phyloP scores from a whole-genome alignment of 2,797 vertebrate species.

The Typhlichthys subterraneus region DNA sequence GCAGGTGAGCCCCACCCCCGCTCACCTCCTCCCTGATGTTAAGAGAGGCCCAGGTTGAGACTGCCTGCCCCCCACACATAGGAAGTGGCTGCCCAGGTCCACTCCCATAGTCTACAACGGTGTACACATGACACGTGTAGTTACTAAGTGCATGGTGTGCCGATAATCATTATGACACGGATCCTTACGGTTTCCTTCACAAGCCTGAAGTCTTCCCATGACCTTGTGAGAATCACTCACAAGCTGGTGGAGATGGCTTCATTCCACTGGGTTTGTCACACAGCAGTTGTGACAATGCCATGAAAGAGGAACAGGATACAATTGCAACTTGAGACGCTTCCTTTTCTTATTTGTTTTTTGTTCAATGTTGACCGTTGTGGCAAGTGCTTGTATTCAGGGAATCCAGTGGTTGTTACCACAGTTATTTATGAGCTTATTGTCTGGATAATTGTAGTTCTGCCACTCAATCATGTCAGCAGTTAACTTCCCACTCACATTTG shows the following conservation, averaged over 20 bases:
- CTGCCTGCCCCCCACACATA: constrained; percentile 17
- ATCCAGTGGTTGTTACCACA: too few species aligned
- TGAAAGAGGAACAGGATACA: constrained; percentile 18
- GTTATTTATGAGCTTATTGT: background rate
- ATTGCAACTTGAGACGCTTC: background rate
- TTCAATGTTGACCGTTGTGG: background rate
- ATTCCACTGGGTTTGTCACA: constrained; percentile 15
- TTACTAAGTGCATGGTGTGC: too few species aligned
- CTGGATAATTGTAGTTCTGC: background rate
- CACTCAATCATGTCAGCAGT: background rate
- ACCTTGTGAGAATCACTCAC: too few species aligned
- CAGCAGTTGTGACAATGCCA: constrained; percentile 11
- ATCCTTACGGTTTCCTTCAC: too few species aligned
- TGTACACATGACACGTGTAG: too few species aligned
- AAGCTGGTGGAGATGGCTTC: background rate
- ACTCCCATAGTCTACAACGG: too few species aligned
- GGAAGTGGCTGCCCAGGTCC: constrained; percentile 15
- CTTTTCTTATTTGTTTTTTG: background rate
- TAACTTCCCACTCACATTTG: too few species aligned
- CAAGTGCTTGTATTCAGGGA: background rate
- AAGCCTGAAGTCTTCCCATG: too few species aligned
- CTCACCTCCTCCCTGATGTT: constrained; percentile 59
- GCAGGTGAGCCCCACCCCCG: constrained; percentile 84
- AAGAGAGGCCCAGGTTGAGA: constrained; percentile 67
- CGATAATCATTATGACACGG: too few species aligned